Conservation (phyloP, 2,113 vertebrate species). For the Prunella himalayana region DNA sequence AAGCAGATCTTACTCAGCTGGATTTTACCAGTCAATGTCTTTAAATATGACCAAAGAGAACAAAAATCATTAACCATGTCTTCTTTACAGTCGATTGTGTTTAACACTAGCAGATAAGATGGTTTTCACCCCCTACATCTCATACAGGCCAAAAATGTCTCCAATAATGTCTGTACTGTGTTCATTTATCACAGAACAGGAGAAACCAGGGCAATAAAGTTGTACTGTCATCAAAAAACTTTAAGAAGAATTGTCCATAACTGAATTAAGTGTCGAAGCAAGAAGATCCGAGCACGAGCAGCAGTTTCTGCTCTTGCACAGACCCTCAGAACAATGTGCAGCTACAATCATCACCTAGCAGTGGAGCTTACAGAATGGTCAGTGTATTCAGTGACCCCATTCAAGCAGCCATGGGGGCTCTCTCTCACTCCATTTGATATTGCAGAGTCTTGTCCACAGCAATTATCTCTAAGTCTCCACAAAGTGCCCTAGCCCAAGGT, state of each 20-base stretch:
- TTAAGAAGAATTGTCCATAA: neutral
- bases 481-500: neutral
- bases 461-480: neutral
- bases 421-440: neutral
- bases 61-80: neutral
- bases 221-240: neutral
- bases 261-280: neutral
- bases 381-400: neutral
- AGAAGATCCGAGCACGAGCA: neutral
- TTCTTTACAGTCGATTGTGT: neutral
- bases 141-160: neutral
- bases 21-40: neutral
- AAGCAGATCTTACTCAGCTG: slow-evolving; percentile 78
- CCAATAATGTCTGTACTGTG: neutral
- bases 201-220: neutral
- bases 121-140: neutral
- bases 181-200: neutral
- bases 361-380: neutral
- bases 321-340: neutral
- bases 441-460: neutral
- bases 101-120: neutral
- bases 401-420: neutral
- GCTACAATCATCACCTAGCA: neutral
- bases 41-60: neutral
- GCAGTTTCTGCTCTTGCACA: neutral